These are phyloP conservation scores for Hapalemur alaotrensis DNA, from an alignment of 2,797 vertebrate species.

Conservation along the genomic window DNA sequence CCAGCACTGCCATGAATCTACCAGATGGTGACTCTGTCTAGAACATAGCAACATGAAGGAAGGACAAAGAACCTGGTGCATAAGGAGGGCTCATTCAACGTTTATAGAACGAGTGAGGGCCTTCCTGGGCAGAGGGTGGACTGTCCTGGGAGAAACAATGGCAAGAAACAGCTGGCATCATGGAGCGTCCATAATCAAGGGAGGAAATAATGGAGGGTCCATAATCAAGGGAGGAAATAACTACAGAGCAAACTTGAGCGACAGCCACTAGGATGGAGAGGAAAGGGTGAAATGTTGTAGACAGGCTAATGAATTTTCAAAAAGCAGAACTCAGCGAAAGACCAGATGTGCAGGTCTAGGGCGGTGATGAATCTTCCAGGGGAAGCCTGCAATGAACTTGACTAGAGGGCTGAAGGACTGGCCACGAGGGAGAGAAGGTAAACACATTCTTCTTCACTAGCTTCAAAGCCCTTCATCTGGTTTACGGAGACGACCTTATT, in stretches of 20 bases:
- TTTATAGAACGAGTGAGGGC: background rate
- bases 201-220: background rate
- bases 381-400: constrained; percentile 33
- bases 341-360: constrained; percentile 50
- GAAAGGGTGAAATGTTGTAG: constrained; percentile 38
- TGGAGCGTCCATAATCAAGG: background rate
- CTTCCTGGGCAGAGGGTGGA: background rate
- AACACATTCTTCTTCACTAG: constrained; percentile 37
- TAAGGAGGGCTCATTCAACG: background rate
- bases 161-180: background rate
- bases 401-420: constrained; percentile 18
- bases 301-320: constrained; percentile 29
- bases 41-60: background rate
- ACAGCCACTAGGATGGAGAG: background rate
- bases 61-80: background rate
- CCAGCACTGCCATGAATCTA: background rate
- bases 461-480: constrained; percentile 23
- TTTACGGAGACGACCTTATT: background rate
- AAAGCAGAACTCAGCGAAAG: constrained; percentile 57
- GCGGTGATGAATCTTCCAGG: constrained; percentile 49
- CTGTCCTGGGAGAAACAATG: background rate
- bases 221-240: background rate
- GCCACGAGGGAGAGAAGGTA: constrained; percentile 23
- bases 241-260: background rate
- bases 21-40: background rate